phyloP scores from a whole-genome alignment of 2,797 vertebrate species.

The Brachymystax lenok region DNA sequence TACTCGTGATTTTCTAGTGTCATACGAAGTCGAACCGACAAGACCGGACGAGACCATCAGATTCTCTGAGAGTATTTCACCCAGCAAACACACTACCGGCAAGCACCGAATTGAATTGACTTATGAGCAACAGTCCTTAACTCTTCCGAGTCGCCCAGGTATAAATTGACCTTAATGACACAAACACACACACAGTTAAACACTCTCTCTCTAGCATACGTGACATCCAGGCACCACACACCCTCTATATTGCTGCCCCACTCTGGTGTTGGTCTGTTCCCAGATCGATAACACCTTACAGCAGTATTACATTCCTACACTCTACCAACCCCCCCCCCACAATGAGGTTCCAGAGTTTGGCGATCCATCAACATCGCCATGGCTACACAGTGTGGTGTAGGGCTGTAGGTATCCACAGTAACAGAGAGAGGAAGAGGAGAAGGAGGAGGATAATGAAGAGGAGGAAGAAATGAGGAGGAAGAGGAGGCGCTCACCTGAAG shows the following conservation, averaged over 20 bases:
- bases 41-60: no score
- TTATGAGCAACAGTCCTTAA: conserved; percentile 24
- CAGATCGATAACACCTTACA: conserved; percentile 69
- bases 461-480: no score
- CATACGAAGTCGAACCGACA: no score
- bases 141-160: background rate
- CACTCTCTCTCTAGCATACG: conserved; percentile 1
- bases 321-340: conserved; percentile 6
- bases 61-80: no score
- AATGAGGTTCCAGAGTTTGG: background rate
- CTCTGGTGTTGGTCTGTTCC: conserved; percentile 35
- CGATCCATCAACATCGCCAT: no score
- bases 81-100: no score
- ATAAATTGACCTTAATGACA: background rate
- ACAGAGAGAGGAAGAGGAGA: background rate
- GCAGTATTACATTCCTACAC: conserved; percentile 32
- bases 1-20: no score
- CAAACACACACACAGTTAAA: conserved; percentile 9
- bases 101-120: no score
- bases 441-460: background rate
- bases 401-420: background rate
- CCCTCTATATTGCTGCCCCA: background rate
- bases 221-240: background rate
- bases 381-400: background rate
- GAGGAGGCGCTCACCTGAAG: conserved; percentile 87